These are phyloP conservation scores for Philereme transversata DNA, from an alignment of 2,888 invertebrate genomes.

Conservation along the genomic window DNA sequence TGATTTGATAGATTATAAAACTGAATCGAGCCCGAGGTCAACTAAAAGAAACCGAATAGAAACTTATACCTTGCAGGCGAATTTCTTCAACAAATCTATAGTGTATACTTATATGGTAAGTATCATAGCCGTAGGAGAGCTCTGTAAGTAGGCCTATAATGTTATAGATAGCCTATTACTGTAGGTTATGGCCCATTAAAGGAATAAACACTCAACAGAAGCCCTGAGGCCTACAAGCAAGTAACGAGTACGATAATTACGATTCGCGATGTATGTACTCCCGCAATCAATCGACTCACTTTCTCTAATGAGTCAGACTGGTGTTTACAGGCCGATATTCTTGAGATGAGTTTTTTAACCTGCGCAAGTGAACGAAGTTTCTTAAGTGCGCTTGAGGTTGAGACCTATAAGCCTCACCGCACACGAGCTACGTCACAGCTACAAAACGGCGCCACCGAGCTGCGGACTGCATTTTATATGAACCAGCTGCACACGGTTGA, in stretches of 20 bases:
- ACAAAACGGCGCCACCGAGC: too few relatives aligned
- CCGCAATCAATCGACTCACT: constrained; percentile 32
- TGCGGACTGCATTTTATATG: too few relatives aligned
- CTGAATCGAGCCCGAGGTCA: too few relatives aligned
- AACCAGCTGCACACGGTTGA: too few relatives aligned
- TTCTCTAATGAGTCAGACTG: constrained; percentile 34
- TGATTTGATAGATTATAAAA: too few relatives aligned
- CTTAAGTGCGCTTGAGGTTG: not conserved
- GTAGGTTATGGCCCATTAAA: constrained; percentile 13
- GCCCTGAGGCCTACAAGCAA: constrained; percentile 13
- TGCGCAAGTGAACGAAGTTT: constrained; percentile 12
- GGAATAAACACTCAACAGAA: constrained; percentile 13
- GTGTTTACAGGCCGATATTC: constrained; percentile 17
- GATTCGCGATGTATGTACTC: constrained; percentile 8
- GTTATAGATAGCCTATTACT: constrained; percentile 5
- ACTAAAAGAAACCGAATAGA: too few relatives aligned
- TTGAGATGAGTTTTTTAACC: constrained; percentile 26
- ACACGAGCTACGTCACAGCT: too few relatives aligned
- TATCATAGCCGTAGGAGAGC: too few relatives aligned
- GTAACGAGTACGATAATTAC: constrained; percentile 16
- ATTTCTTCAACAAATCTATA: too few relatives aligned
- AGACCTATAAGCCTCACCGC: too few relatives aligned
- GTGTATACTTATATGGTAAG: too few relatives aligned
- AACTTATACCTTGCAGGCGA: too few relatives aligned
- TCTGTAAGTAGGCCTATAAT: not conserved